Conservation (phyloP, 2,113 vertebrate genomes). For the Microtus richardsoni region DNA sequence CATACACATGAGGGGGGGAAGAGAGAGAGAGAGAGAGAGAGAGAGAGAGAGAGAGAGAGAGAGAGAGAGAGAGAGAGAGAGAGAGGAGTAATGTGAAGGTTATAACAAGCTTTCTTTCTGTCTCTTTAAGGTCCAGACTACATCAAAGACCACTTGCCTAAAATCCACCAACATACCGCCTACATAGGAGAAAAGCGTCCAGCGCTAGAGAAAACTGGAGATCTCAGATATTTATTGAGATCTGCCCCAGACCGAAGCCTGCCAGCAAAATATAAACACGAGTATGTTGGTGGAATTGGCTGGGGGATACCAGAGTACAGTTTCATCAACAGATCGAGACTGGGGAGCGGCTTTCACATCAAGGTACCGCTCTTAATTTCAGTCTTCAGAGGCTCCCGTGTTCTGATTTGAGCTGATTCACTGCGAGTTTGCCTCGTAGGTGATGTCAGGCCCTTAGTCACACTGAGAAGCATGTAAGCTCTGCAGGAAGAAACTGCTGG, state of each 20-base stretch:
- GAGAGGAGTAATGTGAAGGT: background rate
- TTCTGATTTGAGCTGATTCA: background rate
- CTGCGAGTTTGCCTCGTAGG: background rate
- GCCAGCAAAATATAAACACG: conserved; percentile 57
- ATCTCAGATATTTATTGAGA: conserved; percentile 84
- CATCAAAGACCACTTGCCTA: conserved; percentile 84
- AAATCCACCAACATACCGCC: conserved; percentile 73
- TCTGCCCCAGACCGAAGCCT: conserved; percentile 54
- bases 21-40: too few relatives aligned
- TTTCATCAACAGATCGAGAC: conserved; percentile 80
- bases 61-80: background rate
- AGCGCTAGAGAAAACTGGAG: conserved; percentile 81
- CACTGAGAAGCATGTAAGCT: background rate
- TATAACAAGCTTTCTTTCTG: background rate
- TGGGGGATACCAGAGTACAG: conserved; percentile 85
- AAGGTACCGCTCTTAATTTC: conserved; percentile 81
- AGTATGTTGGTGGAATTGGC: conserved; percentile 83
- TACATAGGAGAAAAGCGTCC: conserved; percentile 81
- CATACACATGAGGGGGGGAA: background rate
- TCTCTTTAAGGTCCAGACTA: conserved; percentile 87
- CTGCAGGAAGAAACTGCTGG: background rate
- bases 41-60: too few relatives aligned
- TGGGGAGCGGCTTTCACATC: conserved; percentile 84
- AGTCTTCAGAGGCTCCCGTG: background rate
- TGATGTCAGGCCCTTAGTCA: background rate